These are phyloP conservation scores for Petrocephalus zakoni DNA, from an alignment of 2,113 vertebrate genomes.

Conservation along the genomic window DNA sequence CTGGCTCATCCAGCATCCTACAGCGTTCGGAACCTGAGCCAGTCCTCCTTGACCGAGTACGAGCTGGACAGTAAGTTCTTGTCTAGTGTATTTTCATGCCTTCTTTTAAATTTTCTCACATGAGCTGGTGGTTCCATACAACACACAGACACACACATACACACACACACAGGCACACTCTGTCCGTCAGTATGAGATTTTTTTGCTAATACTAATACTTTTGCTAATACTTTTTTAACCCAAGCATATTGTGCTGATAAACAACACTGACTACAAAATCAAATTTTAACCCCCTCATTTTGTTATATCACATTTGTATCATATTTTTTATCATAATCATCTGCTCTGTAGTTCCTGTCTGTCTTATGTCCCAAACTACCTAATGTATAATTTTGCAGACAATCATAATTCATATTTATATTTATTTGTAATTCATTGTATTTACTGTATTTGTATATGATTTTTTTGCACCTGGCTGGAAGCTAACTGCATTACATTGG, in stretches of 20 bases:
- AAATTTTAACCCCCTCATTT: neutral
- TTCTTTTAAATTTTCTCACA: neutral
- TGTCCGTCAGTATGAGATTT: neutral
- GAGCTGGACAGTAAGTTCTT: conserved; percentile 91
- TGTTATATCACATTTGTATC: neutral
- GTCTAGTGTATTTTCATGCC: neutral
- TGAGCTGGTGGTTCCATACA: neutral
- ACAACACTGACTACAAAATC: neutral
- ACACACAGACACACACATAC: neutral
- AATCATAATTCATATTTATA: neutral
- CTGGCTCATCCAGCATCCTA: conserved; percentile 68
- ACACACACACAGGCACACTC: neutral
- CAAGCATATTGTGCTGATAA: neutral
- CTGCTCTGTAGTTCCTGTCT: neutral
- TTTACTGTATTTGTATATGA: neutral
- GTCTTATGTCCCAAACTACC: neutral
- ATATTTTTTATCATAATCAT: neutral
- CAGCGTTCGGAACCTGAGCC: conserved; percentile 82
- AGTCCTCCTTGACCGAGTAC: conserved; percentile 88
- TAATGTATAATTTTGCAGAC: neutral
- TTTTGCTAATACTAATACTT: neutral
- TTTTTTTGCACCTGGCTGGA: neutral
- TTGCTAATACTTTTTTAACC: neutral
- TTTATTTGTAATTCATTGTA: neutral
- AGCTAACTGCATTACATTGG: neutral